Evolutionary conservation across 2,113 vertebrate species (phyloP).

Genomic region (Acanthisitta chloris): DNA sequence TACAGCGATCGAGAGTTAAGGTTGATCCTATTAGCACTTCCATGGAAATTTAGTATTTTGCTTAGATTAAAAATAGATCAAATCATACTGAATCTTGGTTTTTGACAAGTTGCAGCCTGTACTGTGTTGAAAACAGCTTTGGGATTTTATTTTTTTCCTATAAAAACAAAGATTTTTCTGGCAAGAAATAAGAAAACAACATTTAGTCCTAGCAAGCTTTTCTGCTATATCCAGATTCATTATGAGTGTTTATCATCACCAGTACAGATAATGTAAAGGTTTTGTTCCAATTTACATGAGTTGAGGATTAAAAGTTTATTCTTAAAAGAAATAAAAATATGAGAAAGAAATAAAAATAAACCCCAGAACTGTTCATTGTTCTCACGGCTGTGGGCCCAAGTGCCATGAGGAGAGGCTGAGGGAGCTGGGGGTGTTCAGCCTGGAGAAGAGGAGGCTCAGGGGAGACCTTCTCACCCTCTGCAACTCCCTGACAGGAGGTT

Average conservation of each 20-base stretch:
- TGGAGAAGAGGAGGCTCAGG: no score
- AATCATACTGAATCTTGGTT: background rate
- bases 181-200: background rate
- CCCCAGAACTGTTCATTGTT: background rate
- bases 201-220: background rate
- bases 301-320: background rate
- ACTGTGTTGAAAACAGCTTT: background rate
- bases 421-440: no score
- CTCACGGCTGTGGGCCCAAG: background rate
- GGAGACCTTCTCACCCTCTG: no score
- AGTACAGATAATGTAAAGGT: background rate
- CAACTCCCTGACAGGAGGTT: no score
- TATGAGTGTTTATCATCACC: background rate
- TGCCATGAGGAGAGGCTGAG: no score
- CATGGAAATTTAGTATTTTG: background rate
- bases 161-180: background rate
- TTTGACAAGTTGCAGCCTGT: background rate
- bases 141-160: background rate
- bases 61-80: background rate
- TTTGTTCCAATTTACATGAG: background rate
- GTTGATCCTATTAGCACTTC: background rate
- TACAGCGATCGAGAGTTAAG: background rate
- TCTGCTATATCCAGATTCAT: background rate
- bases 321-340: background rate
- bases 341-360: background rate